Evolutionary conservation across 2,113 vertebrate genomes (phyloP).

Genomic region (Sorex fumeus): DNA sequence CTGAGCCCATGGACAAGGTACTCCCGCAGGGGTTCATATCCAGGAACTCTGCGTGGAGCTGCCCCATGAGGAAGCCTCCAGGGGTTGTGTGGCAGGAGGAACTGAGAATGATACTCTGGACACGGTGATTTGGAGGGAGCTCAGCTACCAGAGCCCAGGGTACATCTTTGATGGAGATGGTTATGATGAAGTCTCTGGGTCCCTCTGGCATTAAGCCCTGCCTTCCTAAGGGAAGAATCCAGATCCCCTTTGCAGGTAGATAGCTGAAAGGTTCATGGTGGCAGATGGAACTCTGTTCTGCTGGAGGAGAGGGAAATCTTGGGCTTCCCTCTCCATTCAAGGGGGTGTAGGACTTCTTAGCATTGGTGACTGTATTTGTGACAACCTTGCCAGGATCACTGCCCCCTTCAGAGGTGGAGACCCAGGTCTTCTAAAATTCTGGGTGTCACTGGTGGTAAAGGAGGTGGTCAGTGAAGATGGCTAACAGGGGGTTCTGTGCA

Average conservation of each 20-base stretch:
- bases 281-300: neutral
- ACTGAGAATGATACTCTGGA: neutral
- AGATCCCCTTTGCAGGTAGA: neutral
- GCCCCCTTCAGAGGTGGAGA: neutral
- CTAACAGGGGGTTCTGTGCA: neutral
- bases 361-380: neutral
- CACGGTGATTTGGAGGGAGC: neutral
- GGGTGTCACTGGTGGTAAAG: neutral
- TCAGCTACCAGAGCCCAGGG: neutral
- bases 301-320: conserved; percentile 33
- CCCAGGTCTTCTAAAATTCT: neutral
- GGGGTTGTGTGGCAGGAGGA: neutral
- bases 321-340: neutral
- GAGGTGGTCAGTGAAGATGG: neutral
- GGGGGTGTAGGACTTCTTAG: conserved; percentile 2
- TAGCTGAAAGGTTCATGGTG: neutral
- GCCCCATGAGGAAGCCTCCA: neutral
- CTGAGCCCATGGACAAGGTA: neutral
- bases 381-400: neutral
- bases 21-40: too few relatives aligned
- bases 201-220: neutral
- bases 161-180: neutral
- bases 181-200: neutral
- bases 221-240: neutral
- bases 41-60: neutral